Base-by-base conservation (phyloP, 2,113 vertebrate species). In the Sphyrna mokarran region DNA sequence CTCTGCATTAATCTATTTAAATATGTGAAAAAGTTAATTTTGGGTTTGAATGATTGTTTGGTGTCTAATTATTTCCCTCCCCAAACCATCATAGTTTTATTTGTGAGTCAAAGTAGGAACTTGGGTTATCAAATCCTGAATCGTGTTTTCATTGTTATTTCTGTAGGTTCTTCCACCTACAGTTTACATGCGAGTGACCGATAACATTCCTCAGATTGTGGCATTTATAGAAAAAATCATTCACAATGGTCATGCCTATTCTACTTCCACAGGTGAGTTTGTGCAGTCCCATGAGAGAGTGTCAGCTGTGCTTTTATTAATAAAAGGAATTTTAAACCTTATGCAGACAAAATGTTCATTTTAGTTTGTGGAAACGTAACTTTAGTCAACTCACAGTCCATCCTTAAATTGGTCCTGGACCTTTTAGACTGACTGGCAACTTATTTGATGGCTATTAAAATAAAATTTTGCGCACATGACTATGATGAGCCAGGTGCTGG, bases 121-220 rank as follows among this genome's bases (percentile, higher is more conserved):
- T 18, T 18, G 78, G 78, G 37, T 93, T 20, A 40, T 95, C 22
- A 94, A 70, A 94, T 68, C 22, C 68, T 72, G 40, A 54, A 70
- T 3, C 10, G 10, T 95, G 70, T 95, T 95, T 54, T 72, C 40
- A 48, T 14, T 11, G 95, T 96, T 76, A 3, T 95, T 37, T 96
- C 61, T 96, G 26, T 0, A 98, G 99, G 99, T 99, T 29, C 97
- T 98, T 95, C 99, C 99, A 58, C 99, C 99, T 23, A 98, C 97
- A 0, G 98, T 98, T 7, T 99, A 98, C 96, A 96, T 99, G 94
- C 97, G 98, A 96, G 99, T 99, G 70, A 99, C 99, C 0, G 99
- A 99, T 95, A 98, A 98, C 22, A 98, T 99, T 96, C 98, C 98
- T 94, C 98, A 98, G 85, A 99, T 99, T 0, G 96, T 99, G 40